Evolutionary conservation across 1,140 invertebrate species (phyloP).

Genomic region (Aphelinus atriplicis): DNA sequence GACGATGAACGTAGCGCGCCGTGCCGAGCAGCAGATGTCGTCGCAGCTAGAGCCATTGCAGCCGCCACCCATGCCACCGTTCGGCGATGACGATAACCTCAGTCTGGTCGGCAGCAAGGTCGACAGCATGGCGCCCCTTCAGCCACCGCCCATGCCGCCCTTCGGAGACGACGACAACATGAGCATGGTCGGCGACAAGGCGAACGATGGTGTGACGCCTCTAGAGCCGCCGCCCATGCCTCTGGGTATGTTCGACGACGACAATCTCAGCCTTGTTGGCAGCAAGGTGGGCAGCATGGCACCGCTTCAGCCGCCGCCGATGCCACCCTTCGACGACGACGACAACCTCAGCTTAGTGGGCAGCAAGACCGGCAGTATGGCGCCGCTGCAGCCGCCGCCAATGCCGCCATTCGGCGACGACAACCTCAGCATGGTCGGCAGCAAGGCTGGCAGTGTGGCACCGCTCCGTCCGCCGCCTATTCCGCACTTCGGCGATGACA

Average conservation of each 20-base stretch:
- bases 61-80: slow-evolving; percentile 26
- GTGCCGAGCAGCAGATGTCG: slow-evolving; percentile 64
- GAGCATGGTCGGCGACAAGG: not conserved
- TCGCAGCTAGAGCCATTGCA: slow-evolving; percentile 59
- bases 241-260: slow-evolving; percentile 52
- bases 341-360: not conserved
- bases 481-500: slow-evolving; percentile 51
- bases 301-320: slow-evolving; percentile 14
- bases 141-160: not conserved
- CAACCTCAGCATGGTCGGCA: not conserved
- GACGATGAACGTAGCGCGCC: slow-evolving; percentile 78
- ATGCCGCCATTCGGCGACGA: not conserved
- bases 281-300: slow-evolving; percentile 20
- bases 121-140: not conserved
- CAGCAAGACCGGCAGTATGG: not conserved
- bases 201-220: not conserved
- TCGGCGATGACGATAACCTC: not conserved
- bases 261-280: slow-evolving; percentile 24
- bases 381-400: slow-evolving; percentile 5
- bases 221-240: slow-evolving; percentile 44
- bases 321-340: slow-evolving; percentile 2
- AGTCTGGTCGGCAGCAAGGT: not conserved
- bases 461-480: slow-evolving; percentile 22
- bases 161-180: not conserved
- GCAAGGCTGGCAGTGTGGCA: not conserved